A percentile compares a stretch with the other conserved stretches of the same genome.
phyloP scores from a whole-genome alignment of 2,797 vertebrate species.

The Neomorphus geoffroyi region DNA sequence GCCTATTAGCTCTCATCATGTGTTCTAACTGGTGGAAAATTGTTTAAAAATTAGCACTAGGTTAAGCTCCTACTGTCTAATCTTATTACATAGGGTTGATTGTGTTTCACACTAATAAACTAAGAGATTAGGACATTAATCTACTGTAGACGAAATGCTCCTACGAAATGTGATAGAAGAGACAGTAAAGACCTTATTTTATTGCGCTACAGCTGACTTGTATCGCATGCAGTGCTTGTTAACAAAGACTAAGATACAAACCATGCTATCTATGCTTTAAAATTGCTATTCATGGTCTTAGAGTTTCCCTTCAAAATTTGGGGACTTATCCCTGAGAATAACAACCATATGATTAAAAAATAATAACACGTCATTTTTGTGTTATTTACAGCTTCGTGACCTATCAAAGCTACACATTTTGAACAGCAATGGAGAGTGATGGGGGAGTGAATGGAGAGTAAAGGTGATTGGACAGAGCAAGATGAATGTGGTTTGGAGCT shows the following conservation, averaged over 20 bases:
- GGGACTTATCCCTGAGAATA: background rate
- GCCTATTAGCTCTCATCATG: background rate
- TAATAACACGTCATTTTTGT: background rate
- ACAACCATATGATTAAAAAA: background rate
- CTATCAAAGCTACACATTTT: background rate
- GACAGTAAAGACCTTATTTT: background rate
- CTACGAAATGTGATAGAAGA: conserved; percentile 38
- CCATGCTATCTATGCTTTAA: background rate
- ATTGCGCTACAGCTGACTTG: background rate
- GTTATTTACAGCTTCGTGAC: background rate
- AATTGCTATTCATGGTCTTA: background rate
- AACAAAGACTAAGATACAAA: background rate
- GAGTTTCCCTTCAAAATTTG: background rate
- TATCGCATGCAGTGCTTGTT: background rate
- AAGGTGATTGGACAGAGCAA: background rate
- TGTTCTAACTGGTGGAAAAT: background rate
- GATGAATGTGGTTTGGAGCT: background rate
- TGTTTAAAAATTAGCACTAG: conserved; percentile 33
- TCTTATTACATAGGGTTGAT: conserved; percentile 59
- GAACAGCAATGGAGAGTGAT: background rate
- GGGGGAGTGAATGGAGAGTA: too few relatives aligned
- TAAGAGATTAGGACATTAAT: conserved; percentile 70
- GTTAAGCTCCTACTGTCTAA: conserved; percentile 60
- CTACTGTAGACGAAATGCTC: conserved; percentile 38
- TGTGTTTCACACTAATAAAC: conserved; percentile 67